phyloP scores from a whole-genome alignment of 2,888 invertebrate genomes.

The Hyppa rectilinea region DNA sequence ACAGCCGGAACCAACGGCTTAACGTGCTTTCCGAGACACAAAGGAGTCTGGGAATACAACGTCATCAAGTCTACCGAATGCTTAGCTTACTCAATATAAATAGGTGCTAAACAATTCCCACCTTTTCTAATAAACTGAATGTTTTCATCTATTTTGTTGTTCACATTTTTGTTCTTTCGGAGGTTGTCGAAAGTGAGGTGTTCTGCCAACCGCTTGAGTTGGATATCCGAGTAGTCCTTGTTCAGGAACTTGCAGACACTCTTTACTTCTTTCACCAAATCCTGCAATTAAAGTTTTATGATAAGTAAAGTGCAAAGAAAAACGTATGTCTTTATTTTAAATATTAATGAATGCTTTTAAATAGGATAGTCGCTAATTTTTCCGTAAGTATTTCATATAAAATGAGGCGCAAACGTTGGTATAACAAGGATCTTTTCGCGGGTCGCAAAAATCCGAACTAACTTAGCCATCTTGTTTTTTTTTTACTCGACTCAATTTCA shows the following conservation, averaged over 20 bases:
- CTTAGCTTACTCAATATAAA: too few species aligned
- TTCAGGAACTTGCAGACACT: conserved; percentile 89
- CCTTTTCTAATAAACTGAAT: conserved; percentile 87
- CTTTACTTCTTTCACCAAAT: conserved; percentile 88
- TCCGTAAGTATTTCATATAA: neutral
- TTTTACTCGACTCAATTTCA: neutral
- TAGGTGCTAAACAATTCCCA: conserved; percentile 54
- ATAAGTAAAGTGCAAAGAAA: neutral
- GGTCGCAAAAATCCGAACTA: neutral
- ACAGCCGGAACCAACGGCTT: too few species aligned
- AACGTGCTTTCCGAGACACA: too few species aligned
- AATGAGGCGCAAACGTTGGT: neutral
- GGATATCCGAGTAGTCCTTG: conserved; percentile 79
- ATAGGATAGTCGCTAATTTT: neutral
- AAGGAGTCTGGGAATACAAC: too few species aligned
- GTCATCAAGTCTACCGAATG: too few species aligned
- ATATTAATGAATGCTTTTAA: neutral
- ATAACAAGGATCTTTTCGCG: neutral
- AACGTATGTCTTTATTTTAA: neutral
- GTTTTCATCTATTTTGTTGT: conserved; percentile 81
- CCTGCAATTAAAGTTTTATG: conserved; percentile 71
- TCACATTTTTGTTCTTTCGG: conserved; percentile 90
- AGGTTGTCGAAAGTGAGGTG: conserved; percentile 91
- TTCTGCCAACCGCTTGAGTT: conserved; percentile 83
- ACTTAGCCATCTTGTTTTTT: neutral